Evolutionary conservation across 2,113 vertebrate species (phyloP), one percentile per base, ranked within the genome.

Genomic region (Scopus umbretta): DNA sequence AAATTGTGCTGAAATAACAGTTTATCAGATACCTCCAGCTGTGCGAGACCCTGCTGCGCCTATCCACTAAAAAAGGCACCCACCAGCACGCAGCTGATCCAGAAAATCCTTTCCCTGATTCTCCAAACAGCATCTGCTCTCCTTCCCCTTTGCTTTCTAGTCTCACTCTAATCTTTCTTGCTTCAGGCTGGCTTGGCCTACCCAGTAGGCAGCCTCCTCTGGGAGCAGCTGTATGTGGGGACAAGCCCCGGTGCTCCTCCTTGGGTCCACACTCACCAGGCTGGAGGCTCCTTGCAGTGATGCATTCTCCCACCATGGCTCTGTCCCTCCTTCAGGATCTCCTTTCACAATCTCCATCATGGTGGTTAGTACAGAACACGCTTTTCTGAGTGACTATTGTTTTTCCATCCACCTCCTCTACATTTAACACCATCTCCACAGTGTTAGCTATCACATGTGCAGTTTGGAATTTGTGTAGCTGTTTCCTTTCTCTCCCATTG

Each of bases 1-100:
- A 95, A 90, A 93, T 86, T 55, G 58, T 93, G 72, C 79, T 96
- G 88, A 92, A 95, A 90, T 53, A 86, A 63, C 0, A 1, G 47
- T 93, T 92, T 92, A 50, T 80, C 53, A 78, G 62, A 66, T 34
- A 80, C 29, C 22, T 88, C 58, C 71, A 70, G 47, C 82, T 86
- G n/a, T 50, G 62, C 11, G 30, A 93, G 87, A 80, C 42, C 52
- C 66, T 88, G 53, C 74, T 70, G 86, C 1, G 27, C 34, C 0
- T 3, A 73, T 59, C 91, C 68, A 88, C 55, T 70, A 50, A 73
- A 72, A 45, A 45, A 95, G 58, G 53, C 59, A 70, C 26, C 52
- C 71, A 91, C 58, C 49, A 50, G 71, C 53, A 88, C 0, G 1
- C 8, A 58, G 43, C 38, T 81, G 83, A 93, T 92, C 27, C 59